Percentiles rank a stretch among this genome's conserved stretches.
phyloP scores from a whole-genome alignment of 2,113 vertebrate species.

The Coptodon bakossiorum region DNA sequence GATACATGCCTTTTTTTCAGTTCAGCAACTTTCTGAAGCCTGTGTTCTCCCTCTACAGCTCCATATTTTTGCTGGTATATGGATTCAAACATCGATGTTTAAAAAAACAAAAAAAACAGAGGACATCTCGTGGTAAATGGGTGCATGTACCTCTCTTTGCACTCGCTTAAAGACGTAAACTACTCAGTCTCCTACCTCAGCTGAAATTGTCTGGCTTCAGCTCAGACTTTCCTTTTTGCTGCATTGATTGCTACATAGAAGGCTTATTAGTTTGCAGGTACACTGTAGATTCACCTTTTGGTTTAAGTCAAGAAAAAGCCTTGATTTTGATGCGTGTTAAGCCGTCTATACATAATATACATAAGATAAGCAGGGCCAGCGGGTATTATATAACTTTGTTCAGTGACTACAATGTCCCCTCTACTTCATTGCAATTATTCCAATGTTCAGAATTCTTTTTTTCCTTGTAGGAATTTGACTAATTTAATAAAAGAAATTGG shows the following conservation, averaged over 20 bases:
- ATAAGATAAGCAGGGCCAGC: neutral
- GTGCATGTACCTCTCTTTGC: neutral
- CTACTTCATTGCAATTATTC: neutral
- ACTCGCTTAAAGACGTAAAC: neutral
- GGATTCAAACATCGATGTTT: neutral
- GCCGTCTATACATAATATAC: neutral
- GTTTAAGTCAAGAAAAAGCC: neutral
- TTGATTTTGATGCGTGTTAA: neutral
- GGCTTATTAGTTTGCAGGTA: neutral
- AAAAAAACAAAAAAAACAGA: neutral
- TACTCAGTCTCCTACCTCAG: neutral
- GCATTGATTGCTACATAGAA: neutral
- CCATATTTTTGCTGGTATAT: neutral
- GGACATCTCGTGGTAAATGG: neutral
- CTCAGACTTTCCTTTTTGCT: neutral
- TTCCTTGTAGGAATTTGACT: neutral
- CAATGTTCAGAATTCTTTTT: neutral
- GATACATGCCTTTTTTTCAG: neutral
- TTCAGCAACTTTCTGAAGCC: neutral
- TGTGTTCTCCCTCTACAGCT: neutral
- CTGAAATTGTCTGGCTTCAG: neutral
- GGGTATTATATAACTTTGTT: neutral
- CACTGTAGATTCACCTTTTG: neutral
- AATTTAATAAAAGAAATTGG: slow-evolving; percentile 12
- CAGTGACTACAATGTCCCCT: neutral